phyloP scores from a whole-genome alignment of 2,797 vertebrate genomes.

The Bucorvus abyssinicus region DNA sequence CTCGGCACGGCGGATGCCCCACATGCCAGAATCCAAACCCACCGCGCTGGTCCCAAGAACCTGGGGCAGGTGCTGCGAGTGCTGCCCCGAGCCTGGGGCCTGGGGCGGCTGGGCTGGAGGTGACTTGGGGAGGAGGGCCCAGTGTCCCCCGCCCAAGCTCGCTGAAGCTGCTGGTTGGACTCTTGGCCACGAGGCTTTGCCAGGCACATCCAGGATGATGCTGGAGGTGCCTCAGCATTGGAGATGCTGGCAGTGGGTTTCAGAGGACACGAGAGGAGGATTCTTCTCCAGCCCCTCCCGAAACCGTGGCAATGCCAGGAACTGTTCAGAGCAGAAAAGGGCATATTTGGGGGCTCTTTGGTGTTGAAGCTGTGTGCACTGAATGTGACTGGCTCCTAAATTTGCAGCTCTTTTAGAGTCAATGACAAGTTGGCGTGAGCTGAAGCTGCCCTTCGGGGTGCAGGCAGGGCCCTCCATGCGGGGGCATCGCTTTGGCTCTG shows the following conservation, averaged over 20 bases:
- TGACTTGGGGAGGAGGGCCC: neutral
- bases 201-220: no score
- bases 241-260: accelerated
- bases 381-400: neutral
- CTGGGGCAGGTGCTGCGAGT: neutral
- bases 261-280: neutral
- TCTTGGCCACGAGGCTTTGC: neutral
- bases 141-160: neutral
- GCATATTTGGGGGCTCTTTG: neutral
- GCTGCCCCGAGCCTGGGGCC: neutral
- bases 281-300: neutral
- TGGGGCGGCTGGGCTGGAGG: neutral
- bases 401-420: neutral
- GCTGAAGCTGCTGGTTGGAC: neutral
- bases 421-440: neutral
- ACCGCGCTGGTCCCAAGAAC: no score
- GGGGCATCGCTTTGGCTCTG: neutral
- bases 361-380: neutral
- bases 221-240: no score
- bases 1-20: accelerated
- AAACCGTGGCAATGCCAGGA: neutral
- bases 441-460: neutral
- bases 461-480: accelerated
- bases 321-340: neutral
- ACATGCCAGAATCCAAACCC: neutral